A percentile compares a stretch with the other conserved stretches of the same genome.
These are phyloP conservation scores for Elephantulus edwardii DNA, from an alignment of 2,113 vertebrate species.

Conservation along the genomic window DNA sequence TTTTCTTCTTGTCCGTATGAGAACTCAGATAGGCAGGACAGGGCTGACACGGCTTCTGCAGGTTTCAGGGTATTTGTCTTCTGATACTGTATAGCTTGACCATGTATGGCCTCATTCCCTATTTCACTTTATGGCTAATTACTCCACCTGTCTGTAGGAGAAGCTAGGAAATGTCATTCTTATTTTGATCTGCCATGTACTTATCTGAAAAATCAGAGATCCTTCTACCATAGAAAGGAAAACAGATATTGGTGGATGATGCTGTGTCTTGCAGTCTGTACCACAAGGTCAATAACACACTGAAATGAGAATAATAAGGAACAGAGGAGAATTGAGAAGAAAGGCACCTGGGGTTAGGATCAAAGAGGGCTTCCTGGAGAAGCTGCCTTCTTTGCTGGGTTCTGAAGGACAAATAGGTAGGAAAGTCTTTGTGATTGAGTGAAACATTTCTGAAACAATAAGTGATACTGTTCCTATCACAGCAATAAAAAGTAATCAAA, in stretches of 20 bases:
- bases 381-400: not conserved
- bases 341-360: too few species aligned
- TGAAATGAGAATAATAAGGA: not conserved
- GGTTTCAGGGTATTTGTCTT: not conserved
- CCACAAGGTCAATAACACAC: not conserved
- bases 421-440: not conserved
- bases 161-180: not conserved
- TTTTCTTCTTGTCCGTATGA: not conserved
- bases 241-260: not conserved
- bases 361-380: not conserved
- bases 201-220: not conserved
- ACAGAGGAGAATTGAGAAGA: not conserved
- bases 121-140: not conserved
- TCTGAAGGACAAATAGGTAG: conserved; percentile 6
- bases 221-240: not conserved
- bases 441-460: conserved; percentile 29
- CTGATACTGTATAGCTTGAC: not conserved
- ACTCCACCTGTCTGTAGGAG: not conserved
- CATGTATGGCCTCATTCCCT: not conserved
- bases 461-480: not conserved
- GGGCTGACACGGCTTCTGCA: not conserved
- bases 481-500: not conserved
- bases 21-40: not conserved
- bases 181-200: not conserved
- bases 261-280: not conserved